A percentile compares a stretch with the other conserved stretches of the same genome.
phyloP scores from a whole-genome alignment of 2,888 invertebrate genomes.

The Diogma glabrata region DNA sequence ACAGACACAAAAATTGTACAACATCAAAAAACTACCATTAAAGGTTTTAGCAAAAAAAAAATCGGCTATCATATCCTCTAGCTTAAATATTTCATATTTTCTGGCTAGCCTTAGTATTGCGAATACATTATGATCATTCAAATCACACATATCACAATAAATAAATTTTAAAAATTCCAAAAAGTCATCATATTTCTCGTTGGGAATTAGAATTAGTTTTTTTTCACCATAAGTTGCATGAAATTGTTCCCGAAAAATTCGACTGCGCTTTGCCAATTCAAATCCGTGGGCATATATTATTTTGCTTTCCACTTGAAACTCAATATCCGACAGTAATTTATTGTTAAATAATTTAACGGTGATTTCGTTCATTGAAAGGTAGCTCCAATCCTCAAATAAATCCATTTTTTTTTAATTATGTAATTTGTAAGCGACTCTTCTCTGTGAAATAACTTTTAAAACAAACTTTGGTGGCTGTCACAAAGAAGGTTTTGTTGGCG shows the following conservation, averaged over 20 bases:
- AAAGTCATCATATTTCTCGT: background rate
- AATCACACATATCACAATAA: background rate
- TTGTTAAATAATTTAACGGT: background rate
- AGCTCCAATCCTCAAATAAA: too few relatives aligned
- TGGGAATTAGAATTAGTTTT: background rate
- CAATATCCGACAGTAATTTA: background rate
- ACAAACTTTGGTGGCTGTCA: too few relatives aligned
- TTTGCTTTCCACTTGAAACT: background rate
- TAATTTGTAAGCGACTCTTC: too few relatives aligned
- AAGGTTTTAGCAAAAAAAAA: background rate
- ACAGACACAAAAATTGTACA: background rate
- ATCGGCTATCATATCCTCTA: too few relatives aligned
- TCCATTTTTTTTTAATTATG: too few relatives aligned
- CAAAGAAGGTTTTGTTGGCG: too few relatives aligned
- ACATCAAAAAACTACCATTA: background rate
- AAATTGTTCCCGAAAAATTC: background rate
- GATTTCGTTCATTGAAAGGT: background rate
- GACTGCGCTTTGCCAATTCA: background rate
- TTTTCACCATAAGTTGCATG: background rate
- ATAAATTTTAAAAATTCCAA: background rate
- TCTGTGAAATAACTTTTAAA: too few relatives aligned
- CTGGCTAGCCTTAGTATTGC: background rate
- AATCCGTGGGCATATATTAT: background rate
- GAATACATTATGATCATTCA: background rate
- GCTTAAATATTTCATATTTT: background rate